Base-by-base conservation (phyloP, 2,888 invertebrate species). In the Nasonovia ribisnigri region DNA sequence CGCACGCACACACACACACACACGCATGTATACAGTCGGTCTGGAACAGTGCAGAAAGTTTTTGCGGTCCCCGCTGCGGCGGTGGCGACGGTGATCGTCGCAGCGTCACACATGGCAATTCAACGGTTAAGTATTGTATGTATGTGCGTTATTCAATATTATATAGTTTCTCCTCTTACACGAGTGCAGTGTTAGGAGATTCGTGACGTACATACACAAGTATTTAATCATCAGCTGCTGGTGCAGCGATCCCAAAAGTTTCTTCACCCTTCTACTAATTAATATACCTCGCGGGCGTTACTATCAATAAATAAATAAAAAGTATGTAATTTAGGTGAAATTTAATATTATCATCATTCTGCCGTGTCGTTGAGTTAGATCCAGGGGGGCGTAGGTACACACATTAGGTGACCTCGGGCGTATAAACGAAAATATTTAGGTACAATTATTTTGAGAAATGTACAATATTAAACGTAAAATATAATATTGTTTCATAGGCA, bases 101-200 rank as follows among this genome's bases (percentile, higher is more conserved):
- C 36, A 67, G n/a, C 48, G 90, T 90, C 90, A 90, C 90, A 90
- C 90, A n/a, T 90, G 90, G 90, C 67, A 42, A 67, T 89, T 90
- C 90, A 10, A 60, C 16, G 67, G 90, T 46, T 26, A 24, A 57
- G 29, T 77, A 77, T 86, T 43, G 6, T 86, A n/a, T 43, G 6
- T 86, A n/a, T 51, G 86, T 86, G 1, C 46, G 29, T 86, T 77
- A 77, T 77, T 77, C 36, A 77, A 77, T 86, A 46, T 46, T 4
- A 29, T 48, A 29, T 46, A 46, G 46, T 86, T 48, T 77, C 77
- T 36, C 36, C 29, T 29, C n/a, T 5, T 86, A 86, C 26, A 43
- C 13, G 13, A 26, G 26, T 26, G 26, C 29, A 67, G 43, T 43
- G 26, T 84, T 26, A 86, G 26, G 6, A 46, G 4, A 86, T 43